These are phyloP conservation scores for Lucilia sericata DNA, from an alignment of 1,140 invertebrate species.

Conservation along the genomic window DNA sequence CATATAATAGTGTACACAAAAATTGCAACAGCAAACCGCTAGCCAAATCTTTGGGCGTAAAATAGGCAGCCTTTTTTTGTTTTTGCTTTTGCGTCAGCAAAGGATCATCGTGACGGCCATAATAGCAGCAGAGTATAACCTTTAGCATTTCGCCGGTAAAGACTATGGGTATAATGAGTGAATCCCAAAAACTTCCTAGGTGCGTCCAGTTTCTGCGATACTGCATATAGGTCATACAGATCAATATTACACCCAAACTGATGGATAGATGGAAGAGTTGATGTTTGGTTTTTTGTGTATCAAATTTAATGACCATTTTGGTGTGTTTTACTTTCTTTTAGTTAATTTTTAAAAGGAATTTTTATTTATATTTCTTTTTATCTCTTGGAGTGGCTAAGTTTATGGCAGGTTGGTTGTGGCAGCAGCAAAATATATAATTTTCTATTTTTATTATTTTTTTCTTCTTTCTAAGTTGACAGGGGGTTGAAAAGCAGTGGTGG, in stretches of 20 bases:
- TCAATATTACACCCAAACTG: constrained; percentile 61
- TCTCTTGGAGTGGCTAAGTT: too few relatives aligned
- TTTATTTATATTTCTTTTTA: background rate
- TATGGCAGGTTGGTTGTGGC: background rate
- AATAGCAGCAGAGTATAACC: constrained; percentile 61
- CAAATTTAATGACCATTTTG: constrained; percentile 61
- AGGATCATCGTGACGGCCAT: constrained; percentile 57
- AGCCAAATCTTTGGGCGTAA: constrained; percentile 57
- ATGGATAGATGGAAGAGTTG: constrained; percentile 65
- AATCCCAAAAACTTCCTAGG: constrained; percentile 64
- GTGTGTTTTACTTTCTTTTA: background rate
- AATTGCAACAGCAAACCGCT: constrained; percentile 61
- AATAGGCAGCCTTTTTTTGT: constrained; percentile 60
- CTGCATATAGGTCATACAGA: constrained; percentile 66
- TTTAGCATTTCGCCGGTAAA: constrained; percentile 62
- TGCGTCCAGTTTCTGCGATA: constrained; percentile 62
- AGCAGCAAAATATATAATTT: constrained; percentile 9
- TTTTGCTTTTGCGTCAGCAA: constrained; percentile 57
- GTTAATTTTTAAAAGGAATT: background rate
- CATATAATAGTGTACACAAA: constrained; percentile 61
- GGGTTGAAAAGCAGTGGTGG: background rate
- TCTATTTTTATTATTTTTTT: background rate
- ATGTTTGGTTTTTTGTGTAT: constrained; percentile 65
- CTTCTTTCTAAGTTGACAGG: too few relatives aligned
- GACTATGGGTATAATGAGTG: constrained; percentile 65